These are phyloP conservation scores for Nudaria mundana DNA, from an alignment of 2,888 invertebrate species.

Conservation along the genomic window DNA sequence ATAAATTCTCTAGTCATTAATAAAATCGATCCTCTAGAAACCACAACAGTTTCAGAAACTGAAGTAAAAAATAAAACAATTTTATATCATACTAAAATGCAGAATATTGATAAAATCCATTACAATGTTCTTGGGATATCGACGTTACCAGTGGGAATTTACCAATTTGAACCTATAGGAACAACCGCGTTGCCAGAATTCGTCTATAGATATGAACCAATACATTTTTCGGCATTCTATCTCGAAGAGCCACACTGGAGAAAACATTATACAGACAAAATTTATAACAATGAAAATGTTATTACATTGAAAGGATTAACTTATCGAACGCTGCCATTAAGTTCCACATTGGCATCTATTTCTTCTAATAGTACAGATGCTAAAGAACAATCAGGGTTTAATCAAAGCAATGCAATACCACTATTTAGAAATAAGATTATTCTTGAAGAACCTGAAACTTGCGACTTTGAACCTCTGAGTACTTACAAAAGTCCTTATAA, in stretches of 20 bases:
- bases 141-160: background rate
- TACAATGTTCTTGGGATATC: slow-evolving; percentile 13
- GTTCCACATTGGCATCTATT: background rate
- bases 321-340: background rate
- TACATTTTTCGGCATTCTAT: slow-evolving; percentile 5
- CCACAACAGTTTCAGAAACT: no score
- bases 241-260: background rate
- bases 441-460: background rate
- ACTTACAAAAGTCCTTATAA: background rate
- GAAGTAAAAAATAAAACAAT: background rate
- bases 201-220: slow-evolving; percentile 22
- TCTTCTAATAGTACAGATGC: no score
- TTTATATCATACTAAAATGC: background rate
- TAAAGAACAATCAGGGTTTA: no score
- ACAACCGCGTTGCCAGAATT: slow-evolving; percentile 8
- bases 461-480: background rate
- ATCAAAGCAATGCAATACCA: background rate
- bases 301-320: background rate
- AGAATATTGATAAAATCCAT: background rate
- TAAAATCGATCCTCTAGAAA: no score
- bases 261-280: background rate
- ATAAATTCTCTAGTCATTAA: no score
- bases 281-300: background rate
- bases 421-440: background rate
- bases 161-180: background rate